Evolutionary conservation across 2,113 vertebrate genomes (phyloP).

Genomic region (Atherinomorus stipes): DNA sequence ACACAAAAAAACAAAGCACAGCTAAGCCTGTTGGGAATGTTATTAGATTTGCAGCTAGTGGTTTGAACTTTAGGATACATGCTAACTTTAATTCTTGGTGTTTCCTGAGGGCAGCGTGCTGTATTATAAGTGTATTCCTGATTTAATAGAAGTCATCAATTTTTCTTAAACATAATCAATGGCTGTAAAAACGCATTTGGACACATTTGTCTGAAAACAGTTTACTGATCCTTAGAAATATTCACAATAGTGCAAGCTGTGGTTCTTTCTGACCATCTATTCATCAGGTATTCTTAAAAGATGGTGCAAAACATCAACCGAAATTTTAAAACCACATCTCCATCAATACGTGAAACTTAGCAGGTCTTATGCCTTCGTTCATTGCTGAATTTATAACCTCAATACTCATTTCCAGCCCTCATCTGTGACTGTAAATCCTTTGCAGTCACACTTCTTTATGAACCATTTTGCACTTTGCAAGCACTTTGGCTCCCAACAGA

Average conservation of each 20-base stretch:
- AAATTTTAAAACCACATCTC: background rate
- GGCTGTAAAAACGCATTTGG: too few relatives aligned
- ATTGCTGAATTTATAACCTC: conserved; percentile 9
- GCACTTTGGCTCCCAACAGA: conserved; percentile 41
- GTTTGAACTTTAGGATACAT: background rate
- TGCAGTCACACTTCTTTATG: conserved; percentile 42
- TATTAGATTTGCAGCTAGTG: background rate
- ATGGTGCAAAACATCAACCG: background rate
- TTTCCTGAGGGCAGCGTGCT: background rate
- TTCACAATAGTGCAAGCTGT: too few relatives aligned
- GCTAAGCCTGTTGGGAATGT: background rate
- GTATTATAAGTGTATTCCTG: background rate
- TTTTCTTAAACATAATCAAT: too few relatives aligned
- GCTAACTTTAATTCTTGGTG: background rate
- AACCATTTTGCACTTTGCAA: conserved; percentile 53
- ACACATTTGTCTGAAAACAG: too few relatives aligned
- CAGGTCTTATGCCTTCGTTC: background rate
- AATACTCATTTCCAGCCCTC: conserved; percentile 5
- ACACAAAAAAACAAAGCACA: background rate
- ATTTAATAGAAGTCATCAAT: background rate
- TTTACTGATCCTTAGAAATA: too few relatives aligned
- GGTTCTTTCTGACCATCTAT: background rate
- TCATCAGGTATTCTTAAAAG: background rate
- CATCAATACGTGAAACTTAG: background rate
- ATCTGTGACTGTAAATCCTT: conserved; percentile 27